Percentiles rank a stretch among this genome's conserved stretches.
These are phyloP conservation scores for Cairina moschata DNA, from an alignment of 2,113 vertebrate species.

Conservation along the genomic window DNA sequence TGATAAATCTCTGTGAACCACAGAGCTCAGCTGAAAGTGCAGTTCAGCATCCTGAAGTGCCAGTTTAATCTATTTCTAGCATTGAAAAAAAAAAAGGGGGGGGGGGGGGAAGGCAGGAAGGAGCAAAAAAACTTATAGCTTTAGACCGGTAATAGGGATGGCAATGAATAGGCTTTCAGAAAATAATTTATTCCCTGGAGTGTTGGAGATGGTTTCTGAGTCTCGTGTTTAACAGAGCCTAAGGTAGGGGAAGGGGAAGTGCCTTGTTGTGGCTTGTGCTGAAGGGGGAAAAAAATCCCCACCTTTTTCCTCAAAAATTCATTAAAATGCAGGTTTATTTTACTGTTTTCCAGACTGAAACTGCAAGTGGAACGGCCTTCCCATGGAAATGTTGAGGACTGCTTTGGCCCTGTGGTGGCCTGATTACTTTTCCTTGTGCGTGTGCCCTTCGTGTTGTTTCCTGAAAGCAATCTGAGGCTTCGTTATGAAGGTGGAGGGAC, in stretches of 20 bases:
- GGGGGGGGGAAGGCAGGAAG: too few relatives aligned
- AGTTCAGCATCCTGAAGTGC: constrained; percentile 52
- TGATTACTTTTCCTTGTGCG: neutral
- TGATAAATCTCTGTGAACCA: constrained; percentile 37
- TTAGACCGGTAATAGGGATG: neutral
- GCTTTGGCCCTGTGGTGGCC: neutral
- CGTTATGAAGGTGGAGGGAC: neutral
- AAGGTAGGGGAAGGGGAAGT: neutral
- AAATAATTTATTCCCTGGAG: constrained; percentile 37
- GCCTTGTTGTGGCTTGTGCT: neutral
- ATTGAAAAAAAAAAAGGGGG: neutral
- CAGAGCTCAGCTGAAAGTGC: constrained; percentile 45
- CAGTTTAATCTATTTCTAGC: constrained; percentile 56
- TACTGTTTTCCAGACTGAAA: neutral
- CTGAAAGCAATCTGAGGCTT: neutral
- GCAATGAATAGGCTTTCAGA: neutral
- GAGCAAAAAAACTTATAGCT: neutral
- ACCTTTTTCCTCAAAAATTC: neutral
- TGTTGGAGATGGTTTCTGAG: neutral
- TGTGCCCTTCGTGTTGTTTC: neutral
- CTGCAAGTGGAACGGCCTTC: neutral
- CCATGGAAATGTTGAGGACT: neutral
- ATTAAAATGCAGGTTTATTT: neutral
- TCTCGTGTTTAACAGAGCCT: neutral
- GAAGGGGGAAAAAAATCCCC: neutral